A percentile compares a stretch with the other conserved stretches of the same genome.
phyloP scores from a whole-genome alignment of 2,888 invertebrate species.

The Cheilosia vernalis region DNA sequence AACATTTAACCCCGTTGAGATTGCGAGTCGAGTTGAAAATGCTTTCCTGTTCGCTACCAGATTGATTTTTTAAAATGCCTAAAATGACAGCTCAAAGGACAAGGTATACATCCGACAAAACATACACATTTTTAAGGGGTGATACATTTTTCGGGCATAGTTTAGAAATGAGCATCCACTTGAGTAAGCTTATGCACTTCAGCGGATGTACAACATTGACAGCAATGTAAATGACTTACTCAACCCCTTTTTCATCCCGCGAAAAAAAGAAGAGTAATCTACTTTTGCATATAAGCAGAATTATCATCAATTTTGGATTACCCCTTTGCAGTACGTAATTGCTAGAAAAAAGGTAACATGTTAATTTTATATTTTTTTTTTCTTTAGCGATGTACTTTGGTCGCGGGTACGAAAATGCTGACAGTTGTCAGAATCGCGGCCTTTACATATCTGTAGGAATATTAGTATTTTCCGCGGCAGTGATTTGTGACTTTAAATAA shows the following conservation, averaged over 20 bases:
- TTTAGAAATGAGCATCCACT: constrained; percentile 41
- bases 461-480: constrained; percentile 19
- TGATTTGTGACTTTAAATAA: constrained; percentile 27
- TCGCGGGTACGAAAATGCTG: constrained; percentile 50
- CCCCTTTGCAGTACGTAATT: constrained; percentile 53
- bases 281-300: constrained; percentile 51
- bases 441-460: not conserved
- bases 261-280: constrained; percentile 33
- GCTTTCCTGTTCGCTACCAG: constrained; percentile 9
- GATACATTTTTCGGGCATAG: not conserved
- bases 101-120: constrained; percentile 39
- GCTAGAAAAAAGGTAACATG: constrained; percentile 44
- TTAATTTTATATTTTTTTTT: constrained; percentile 19
- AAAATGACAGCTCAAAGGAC: constrained; percentile 55
- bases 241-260: constrained; percentile 36
- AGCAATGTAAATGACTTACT: not conserved
- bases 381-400: constrained; percentile 16
- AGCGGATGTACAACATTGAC: constrained; percentile 5
- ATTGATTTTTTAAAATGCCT: constrained; percentile 47
- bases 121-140: constrained; percentile 21
- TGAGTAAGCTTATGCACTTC: constrained; percentile 24
- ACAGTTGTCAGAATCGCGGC: constrained; percentile 52
- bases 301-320: constrained; percentile 68
- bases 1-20: constrained; percentile 18
- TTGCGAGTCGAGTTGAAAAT: not conserved